Evolutionary conservation across 2,113 vertebrate species (phyloP), one percentile per base, ranked within the genome.

Genomic region (Speoplatyrhinus poulsoni): DNA sequence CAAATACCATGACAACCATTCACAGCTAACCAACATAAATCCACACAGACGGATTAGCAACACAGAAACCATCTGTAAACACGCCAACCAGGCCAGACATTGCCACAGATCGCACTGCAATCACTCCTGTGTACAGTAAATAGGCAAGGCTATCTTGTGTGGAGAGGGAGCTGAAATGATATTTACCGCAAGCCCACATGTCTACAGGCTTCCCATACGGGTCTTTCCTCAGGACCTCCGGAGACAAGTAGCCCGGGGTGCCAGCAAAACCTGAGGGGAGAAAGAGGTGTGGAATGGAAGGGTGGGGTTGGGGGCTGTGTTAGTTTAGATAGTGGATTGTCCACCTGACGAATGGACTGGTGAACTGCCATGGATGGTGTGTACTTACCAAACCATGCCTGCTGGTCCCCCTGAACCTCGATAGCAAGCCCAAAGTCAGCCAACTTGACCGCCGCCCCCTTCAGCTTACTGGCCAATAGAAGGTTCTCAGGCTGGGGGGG

Each of bases 121-220:
- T 26, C 49, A 10, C 3, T 52, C 3, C 49, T 12, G 49, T 58
- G 17, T 11, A 15, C 9, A 5, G 3, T 15, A 48, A 49, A 13
- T 3, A 49, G 46, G 10, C 4, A 5, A 19, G 12, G n/a, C 11
- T 10, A 49, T 3, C 4, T 5, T 58, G 19, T 32, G 54, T 58
- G 60, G 32, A 73, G 41, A 84, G 26, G 26, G 10, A 62, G 73
- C 67, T n/a, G 78, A 46, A 76, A 67, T 62, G 61, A 69, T 70
- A 72, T 96, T 95, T 94, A 99, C 97, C 97, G 74, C 97, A 99
- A 7, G 97, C 97, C 97, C 97, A 99, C 96, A 99, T 98, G 86
- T 99, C 97, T 88, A 98, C 96, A 46, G 96, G 96, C 82, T 99
- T 99, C 76, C 97, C 97, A 90, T 99, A 99, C 1, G 97, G 97